Percentiles rank a stretch among this genome's conserved stretches.
Conservation (phyloP, 2,888 invertebrate genomes). For the Mantis religiosa region DNA sequence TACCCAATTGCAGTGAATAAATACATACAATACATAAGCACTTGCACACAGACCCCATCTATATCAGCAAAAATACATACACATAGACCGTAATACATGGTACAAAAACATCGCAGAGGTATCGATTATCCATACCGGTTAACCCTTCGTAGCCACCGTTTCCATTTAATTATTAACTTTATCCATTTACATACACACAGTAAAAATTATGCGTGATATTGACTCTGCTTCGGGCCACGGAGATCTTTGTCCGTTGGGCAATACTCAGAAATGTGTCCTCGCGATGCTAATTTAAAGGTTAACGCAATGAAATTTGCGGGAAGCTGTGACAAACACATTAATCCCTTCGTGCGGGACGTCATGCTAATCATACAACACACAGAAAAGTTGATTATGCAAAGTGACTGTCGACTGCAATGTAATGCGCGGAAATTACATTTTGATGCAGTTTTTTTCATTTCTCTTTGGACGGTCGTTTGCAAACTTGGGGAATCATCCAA, state of each 20-base stretch:
- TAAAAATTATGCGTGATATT: not conserved
- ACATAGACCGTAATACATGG: not conserved
- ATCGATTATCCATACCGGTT: not conserved
- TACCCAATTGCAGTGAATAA: too few species aligned
- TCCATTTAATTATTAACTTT: not conserved
- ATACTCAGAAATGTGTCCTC: not conserved
- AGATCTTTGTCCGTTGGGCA: not conserved
- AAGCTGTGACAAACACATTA: not conserved
- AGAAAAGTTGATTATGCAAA: not conserved
- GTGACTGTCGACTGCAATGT: not conserved
- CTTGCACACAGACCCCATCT: not conserved
- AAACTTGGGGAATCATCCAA: too few species aligned
- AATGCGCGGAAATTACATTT: not conserved
- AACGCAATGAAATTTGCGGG: not conserved
- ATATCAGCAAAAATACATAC: not conserved
- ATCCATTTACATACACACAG: not conserved
- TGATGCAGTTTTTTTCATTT: too few species aligned
- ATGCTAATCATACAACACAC: not conserved
- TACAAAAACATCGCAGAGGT: not conserved
- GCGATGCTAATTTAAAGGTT: not conserved
- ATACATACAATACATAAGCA: too few species aligned
- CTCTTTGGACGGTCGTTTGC: too few species aligned
- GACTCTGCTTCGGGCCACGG: not conserved
- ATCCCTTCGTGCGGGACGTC: not conserved
- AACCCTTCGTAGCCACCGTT: not conserved